These are phyloP conservation scores for Cygnus olor DNA, from an alignment of 2,797 vertebrate genomes.

Conservation along the genomic window DNA sequence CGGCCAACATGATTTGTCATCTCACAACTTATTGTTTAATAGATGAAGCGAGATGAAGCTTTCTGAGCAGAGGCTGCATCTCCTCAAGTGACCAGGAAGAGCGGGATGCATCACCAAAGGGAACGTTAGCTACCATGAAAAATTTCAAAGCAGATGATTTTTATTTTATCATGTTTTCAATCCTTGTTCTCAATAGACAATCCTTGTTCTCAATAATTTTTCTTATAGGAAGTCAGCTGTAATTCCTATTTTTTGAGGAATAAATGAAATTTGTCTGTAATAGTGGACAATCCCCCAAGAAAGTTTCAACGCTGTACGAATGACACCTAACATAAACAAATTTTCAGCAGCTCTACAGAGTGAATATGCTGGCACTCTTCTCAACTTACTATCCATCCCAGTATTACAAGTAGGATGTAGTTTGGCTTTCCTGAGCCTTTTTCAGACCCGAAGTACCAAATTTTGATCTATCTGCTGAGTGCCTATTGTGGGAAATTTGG, in stretches of 20 bases:
- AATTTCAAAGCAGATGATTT: not conserved
- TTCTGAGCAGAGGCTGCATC: not conserved
- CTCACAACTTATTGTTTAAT: not conserved
- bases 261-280: not conserved
- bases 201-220: not conserved
- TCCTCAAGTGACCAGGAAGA: not conserved
- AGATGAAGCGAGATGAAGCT: not conserved
- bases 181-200: not conserved
- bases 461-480: constrained; percentile 49
- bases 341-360: not conserved
- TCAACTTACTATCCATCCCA: not conserved
- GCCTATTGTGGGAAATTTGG: constrained; percentile 66
- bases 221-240: not conserved
- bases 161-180: not conserved
- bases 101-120: not conserved
- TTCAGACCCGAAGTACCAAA: constrained; percentile 24
- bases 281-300: not conserved
- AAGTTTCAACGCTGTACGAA: not conserved
- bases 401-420: not conserved
- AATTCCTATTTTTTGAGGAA: not conserved
- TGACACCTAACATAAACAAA: not conserved
- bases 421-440: constrained; percentile 45
- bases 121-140: not conserved
- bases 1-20: not conserved
- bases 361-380: not conserved